These are phyloP conservation scores for Orthochromis indermauri DNA, from an alignment of 2,113 vertebrate species.

Conservation along the genomic window DNA sequence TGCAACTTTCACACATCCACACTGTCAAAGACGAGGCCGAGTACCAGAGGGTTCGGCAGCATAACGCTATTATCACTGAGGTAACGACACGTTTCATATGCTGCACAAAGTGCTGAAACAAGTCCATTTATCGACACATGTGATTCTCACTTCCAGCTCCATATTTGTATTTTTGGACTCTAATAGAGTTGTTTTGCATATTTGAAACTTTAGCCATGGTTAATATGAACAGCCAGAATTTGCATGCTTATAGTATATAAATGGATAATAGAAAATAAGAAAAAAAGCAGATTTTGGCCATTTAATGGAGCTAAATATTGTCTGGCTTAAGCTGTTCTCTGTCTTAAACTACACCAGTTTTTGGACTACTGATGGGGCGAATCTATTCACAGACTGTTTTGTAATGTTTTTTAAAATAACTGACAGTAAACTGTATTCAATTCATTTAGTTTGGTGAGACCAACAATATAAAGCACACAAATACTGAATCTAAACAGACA, in stretches of 20 bases:
- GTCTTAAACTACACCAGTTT: background rate
- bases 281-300: background rate
- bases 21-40: constrained; percentile 73
- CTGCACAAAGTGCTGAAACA: background rate
- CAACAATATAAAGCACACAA: background rate
- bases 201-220: background rate
- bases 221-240: background rate
- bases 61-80: constrained; percentile 94
- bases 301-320: background rate
- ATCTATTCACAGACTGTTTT: background rate
- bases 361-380: background rate
- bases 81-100: constrained; percentile 53
- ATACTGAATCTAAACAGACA: background rate
- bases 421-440: background rate
- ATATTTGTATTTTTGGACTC: background rate
- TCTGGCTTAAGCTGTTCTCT: background rate
- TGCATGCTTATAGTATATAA: background rate
- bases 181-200: background rate
- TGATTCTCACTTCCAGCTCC: background rate
- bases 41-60: constrained; percentile 60
- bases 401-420: background rate
- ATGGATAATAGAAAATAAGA: background rate
- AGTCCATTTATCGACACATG: background rate
- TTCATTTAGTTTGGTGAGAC: background rate
- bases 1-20: constrained; percentile 81